phyloP scores from a whole-genome alignment of 2,113 vertebrate genomes.

The Hemicordylus capensis region DNA sequence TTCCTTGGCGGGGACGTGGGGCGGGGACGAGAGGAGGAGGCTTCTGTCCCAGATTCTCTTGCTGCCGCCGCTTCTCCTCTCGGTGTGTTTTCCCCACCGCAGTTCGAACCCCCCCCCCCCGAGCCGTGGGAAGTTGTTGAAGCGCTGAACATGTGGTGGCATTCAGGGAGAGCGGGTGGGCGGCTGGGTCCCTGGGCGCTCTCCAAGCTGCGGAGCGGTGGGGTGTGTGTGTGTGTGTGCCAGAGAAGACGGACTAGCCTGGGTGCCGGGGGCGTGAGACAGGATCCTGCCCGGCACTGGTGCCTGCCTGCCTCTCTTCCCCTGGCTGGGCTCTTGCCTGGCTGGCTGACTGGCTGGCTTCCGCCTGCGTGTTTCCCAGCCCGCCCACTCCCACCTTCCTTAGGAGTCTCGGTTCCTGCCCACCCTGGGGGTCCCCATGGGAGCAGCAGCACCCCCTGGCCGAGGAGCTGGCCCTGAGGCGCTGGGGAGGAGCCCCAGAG shows the following conservation, averaged over 20 bases:
- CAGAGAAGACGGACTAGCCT: no score
- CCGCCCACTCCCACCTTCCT: not conserved
- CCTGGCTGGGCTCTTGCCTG: not conserved
- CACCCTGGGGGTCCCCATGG: no score
- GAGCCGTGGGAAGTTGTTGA: not conserved
- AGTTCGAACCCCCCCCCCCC: not conserved
- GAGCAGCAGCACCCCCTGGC: no score
- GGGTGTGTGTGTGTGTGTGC: no score
- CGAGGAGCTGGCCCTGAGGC: no score
- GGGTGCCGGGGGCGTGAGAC: not conserved
- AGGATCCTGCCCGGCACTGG: not conserved
- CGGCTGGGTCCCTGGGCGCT: not conserved
- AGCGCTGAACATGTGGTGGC: not conserved
- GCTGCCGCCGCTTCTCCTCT: not conserved
- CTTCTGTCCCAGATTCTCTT: not conserved
- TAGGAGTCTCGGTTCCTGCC: not conserved
- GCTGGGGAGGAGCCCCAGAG: no score
- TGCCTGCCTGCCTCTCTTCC: not conserved
- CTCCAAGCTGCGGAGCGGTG: accelerated
- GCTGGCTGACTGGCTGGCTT: no score
- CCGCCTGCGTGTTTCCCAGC: not conserved
- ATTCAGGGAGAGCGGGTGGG: not conserved
- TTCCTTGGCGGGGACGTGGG: no score
- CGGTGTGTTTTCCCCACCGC: not conserved
- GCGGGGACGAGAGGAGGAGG: no score